Conservation (phyloP, 2,888 invertebrate genomes). For the Drosophila pegasa region DNA sequence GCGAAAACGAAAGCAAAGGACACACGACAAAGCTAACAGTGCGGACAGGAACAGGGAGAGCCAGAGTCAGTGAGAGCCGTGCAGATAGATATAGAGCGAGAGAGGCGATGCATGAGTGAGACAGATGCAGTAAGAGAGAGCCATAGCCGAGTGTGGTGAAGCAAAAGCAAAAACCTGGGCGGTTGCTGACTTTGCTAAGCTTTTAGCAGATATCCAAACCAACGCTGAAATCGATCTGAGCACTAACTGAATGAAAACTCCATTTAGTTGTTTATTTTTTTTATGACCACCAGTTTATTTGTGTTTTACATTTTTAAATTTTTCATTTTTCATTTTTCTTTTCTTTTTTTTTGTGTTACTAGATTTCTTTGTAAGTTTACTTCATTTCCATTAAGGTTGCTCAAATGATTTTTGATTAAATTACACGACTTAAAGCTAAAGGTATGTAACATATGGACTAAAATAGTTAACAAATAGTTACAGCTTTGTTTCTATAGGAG, state of each 20-base stretch:
- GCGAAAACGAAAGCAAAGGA: conserved; percentile 80
- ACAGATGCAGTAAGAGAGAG: not conserved
- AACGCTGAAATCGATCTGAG: not conserved
- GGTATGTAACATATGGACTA: conserved; percentile 78
- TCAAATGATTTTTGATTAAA: conserved; percentile 79
- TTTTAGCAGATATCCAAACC: conserved; percentile 13
- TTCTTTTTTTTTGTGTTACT: conserved; percentile 34
- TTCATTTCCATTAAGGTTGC: conserved; percentile 72
- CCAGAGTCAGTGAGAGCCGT: conserved; percentile 32
- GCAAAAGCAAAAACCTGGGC: conserved; percentile 21
- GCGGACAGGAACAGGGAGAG: conserved; percentile 26
- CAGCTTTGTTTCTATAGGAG: conserved; percentile 51
- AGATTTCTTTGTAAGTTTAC: conserved; percentile 65
- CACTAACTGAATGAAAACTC: not conserved
- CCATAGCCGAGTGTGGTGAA: not conserved
- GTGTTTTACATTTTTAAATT: conserved; percentile 49
- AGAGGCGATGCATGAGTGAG: not conserved
- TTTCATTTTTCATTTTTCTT: too few species aligned
- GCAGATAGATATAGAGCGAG: not conserved
- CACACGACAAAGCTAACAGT: conserved; percentile 54
- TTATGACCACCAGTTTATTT: conserved; percentile 75
- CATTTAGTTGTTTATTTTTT: conserved; percentile 21
- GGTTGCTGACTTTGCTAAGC: conserved; percentile 43
- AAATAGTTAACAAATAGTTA: conserved; percentile 74
- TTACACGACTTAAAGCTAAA: conserved; percentile 74